Conservation (phyloP, 2,113 vertebrate genomes). For the Eclectus roratus region DNA sequence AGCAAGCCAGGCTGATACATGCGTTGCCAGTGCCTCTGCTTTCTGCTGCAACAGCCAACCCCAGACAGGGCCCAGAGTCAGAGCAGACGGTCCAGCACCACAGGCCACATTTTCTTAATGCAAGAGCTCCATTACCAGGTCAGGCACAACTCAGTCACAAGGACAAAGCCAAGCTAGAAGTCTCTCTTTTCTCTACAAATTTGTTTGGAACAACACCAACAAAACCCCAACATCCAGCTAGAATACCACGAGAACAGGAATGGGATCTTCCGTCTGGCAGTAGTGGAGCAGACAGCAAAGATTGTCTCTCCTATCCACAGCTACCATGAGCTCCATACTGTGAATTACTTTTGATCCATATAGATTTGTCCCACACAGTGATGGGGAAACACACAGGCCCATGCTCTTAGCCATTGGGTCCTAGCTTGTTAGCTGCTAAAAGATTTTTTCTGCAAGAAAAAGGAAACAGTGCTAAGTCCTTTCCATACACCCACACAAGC, state of each 20-base stretch:
- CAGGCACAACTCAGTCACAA: not conserved
- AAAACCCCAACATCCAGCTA: not conserved
- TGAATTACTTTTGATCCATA: not conserved
- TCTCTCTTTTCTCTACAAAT: not conserved
- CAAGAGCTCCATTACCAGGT: not conserved
- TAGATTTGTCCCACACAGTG: not conserved
- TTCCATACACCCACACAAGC: not conserved
- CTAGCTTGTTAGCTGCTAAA: not conserved
- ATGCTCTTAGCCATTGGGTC: not conserved
- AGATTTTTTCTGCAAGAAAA: not conserved
- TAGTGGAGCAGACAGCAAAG: not conserved
- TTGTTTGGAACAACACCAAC: not conserved
- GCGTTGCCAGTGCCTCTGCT: not conserved
- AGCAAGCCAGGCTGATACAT: not conserved
- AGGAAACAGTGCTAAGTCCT: not conserved
- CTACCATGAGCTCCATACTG: not conserved
- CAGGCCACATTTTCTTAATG: not conserved
- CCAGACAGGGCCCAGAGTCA: not conserved
- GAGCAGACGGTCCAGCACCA: not conserved
- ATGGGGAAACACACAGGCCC: not conserved
- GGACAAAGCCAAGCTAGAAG: not conserved
- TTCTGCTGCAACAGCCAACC: not conserved
- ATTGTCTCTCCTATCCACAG: not conserved
- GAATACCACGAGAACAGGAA: not conserved
- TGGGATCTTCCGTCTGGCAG: not conserved